Evolutionary conservation across 2,797 vertebrate genomes (phyloP), one percentile per base, ranked within the genome.

Genomic region (Phoeniculus purpureus): DNA sequence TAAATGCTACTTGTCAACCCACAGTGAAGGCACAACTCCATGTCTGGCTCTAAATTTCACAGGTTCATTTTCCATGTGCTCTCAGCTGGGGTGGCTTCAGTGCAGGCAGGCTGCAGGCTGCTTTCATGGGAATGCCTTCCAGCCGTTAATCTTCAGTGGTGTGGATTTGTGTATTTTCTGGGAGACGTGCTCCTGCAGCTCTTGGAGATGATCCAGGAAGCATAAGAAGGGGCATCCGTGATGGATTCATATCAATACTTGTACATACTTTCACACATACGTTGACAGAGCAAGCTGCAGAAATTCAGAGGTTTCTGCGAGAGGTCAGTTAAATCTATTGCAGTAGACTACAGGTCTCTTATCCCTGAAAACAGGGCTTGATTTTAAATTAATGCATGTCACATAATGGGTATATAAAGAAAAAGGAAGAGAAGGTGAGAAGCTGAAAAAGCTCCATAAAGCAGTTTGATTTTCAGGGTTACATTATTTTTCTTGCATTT

Each of bases 321-420:
- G 6, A 52, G 6, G 7, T 40, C 26, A 40, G 29, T n/a, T 67
- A 48, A 27, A 26, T 20, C 47, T 56, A 1, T 25, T 10, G 9
- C 21, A 58, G n/a, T 6, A 66, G 25, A 10, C 15, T 64, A 2
- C 6, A 10, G 15, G 4, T 47, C 6, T 12, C 29, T 81, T 27
- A 14, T 7, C 14, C 13, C 31, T 59, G 47, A 26, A 50, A 75
- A 67, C 1, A 32, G 3, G 25, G 22, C 51, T 45, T 52, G 12
- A 64, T 66, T 66, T 48, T 50, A 23, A 56, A 60, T 48, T 50
- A 64, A 15, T 71, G 10, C 12, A 37, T 51, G 22, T 87, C 76
- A 43, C 6, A 3, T 5, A 31, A 14, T 0, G 2, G 5, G 3
- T 31, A 32, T 17, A 4, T 29, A 32, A 73, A 60, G 10, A 18